Evolutionary conservation across 1,140 invertebrate genomes (phyloP), one percentile per base, ranked within the genome.

Genomic region (Heliconius congener): DNA sequence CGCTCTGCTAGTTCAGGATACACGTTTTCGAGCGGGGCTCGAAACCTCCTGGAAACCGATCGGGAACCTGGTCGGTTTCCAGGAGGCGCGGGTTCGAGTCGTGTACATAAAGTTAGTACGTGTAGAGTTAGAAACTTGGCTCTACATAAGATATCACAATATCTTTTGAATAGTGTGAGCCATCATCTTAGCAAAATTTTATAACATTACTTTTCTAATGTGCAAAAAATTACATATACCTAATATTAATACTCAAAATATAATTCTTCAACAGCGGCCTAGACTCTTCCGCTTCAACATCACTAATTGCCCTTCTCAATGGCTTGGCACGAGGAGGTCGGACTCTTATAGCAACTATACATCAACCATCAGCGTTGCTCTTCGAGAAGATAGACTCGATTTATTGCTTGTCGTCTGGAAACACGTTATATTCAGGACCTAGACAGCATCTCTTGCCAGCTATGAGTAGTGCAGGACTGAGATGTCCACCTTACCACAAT

Each of bases 311-410:
- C 8, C 89, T 98, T 42, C 91, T 98, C 46, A 97, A 98, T 91
- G 96, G 96, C 71, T 92, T 99, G 42, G 97, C 98, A 0, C 94
- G 96, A 30, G 96, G 97, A 73, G 98, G 98, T 1, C 95, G 97
- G 72, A 98, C 97, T 0, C 96, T 98, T 13, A 96, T 98, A 6
- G 98, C 97, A 78, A 99, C 98, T 3, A 99, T 99, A 84, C 99
- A 99, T 94, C 99, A 99, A 89, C 99, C 99, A 0, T 98, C 97
- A 85, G 98, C 99, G 3, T 95, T 99, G 84, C 95, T 99, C 11
- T 99, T 99, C 88, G 98, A 99, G 92, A 99, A 98, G 96, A 99
- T 99, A 89, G 99, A 99, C 91, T 96, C 98, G 86, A 94, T 99
- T 1, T 99, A 99, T 90, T 97, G 98, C n/a, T 94, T 99, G 6